These are phyloP conservation scores for Crossaster papposus DNA, from an alignment of 53 echinoderm and acorn worm species.

Conservation along the genomic window DNA sequence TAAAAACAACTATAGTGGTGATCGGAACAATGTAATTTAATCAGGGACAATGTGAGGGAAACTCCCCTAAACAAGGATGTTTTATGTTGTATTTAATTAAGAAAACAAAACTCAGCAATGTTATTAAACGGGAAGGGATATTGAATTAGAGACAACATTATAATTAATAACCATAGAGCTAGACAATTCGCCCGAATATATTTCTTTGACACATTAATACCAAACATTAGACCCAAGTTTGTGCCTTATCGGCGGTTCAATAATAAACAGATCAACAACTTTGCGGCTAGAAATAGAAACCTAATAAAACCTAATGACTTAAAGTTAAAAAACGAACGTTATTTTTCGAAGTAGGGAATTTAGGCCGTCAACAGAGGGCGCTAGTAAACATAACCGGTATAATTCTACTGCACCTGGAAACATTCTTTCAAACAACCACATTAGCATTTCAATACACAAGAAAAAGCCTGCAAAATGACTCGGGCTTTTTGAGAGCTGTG, in stretches of 20 bases:
- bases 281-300: no score
- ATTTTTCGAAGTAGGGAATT: no score
- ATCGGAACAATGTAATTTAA: neutral
- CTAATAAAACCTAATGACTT: no score
- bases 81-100: neutral
- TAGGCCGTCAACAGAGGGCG: neutral
- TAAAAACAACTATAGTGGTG: slow-evolving; percentile 17
- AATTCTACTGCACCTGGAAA: neutral
- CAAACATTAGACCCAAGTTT: no score
- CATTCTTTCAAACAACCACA: neutral
- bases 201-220: no score
- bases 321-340: no score
- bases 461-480: neutral
- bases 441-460: neutral
- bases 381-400: neutral
- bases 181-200: no score
- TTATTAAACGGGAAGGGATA: no score
- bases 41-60: neutral
- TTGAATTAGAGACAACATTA: no score
- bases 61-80: neutral
- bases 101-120: neutral
- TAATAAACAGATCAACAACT: no score
- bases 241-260: no score
- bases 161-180: no score
- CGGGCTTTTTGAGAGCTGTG: neutral